Evolutionary conservation across 2,888 invertebrate species (phyloP).

Genomic region (Auanema freiburgensis): DNA sequence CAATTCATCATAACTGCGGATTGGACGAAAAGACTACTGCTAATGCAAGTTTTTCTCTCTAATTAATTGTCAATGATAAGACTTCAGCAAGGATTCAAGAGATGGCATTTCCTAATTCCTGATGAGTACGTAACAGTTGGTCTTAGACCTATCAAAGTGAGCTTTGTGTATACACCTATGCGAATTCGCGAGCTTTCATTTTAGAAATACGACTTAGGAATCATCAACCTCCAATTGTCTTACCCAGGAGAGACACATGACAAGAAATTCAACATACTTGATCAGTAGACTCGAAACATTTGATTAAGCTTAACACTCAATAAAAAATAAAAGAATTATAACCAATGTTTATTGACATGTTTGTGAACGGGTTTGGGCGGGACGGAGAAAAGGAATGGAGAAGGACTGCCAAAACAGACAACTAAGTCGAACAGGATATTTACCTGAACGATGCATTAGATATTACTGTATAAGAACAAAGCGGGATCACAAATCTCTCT

Average conservation of each 20-base stretch:
- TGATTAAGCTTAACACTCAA: too few relatives aligned
- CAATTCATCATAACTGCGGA: slow-evolving; percentile 37
- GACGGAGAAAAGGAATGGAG: too few relatives aligned
- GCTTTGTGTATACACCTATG: background rate
- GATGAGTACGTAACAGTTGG: slow-evolving; percentile 43
- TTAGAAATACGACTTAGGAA: slow-evolving; percentile 34
- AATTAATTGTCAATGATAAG: background rate
- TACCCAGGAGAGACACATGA: slow-evolving; percentile 35
- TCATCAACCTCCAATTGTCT: slow-evolving; percentile 35
- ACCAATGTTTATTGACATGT: too few relatives aligned
- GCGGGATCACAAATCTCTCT: too few relatives aligned
- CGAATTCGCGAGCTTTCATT: background rate
- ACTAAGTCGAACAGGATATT: too few relatives aligned
- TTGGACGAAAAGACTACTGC: slow-evolving; percentile 31
- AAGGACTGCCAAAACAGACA: too few relatives aligned
- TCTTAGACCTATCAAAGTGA: slow-evolving; percentile 28
- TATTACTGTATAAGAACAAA: too few relatives aligned
- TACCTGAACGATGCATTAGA: too few relatives aligned
- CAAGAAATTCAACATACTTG: slow-evolving; percentile 22
- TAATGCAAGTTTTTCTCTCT: slow-evolving; percentile 19
- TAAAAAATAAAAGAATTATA: too few relatives aligned
- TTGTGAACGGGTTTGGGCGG: too few relatives aligned
- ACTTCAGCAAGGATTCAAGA: slow-evolving; percentile 35
- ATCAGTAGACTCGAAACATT: background rate
- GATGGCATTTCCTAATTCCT: slow-evolving; percentile 35